phyloP scores from a whole-genome alignment of 2,113 vertebrate species.

The Melierax canorus region DNA sequence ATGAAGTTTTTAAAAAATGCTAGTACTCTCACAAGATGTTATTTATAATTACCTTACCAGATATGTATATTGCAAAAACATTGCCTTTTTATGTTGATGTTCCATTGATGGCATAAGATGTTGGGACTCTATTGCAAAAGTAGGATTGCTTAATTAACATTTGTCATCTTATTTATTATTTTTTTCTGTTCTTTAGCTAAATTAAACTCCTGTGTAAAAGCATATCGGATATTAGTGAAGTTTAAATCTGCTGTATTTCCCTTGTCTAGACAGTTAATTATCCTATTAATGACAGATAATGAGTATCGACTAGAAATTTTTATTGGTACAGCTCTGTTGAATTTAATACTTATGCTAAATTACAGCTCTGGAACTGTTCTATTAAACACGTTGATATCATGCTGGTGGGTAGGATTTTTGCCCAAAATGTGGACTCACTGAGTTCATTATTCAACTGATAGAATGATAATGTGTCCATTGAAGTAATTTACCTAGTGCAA shows the following conservation, averaged over 20 bases:
- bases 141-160: background rate
- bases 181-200: background rate
- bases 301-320: background rate
- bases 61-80: background rate
- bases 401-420: background rate
- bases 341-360: background rate
- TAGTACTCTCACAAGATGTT: background rate
- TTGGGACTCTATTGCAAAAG: background rate
- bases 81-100: background rate
- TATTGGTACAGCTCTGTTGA: background rate
- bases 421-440: background rate
- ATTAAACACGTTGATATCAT: accelerated
- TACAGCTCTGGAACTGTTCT: background rate
- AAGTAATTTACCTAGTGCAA: background rate
- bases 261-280: background rate
- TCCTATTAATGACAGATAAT: background rate
- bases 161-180: background rate
- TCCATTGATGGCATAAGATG: background rate
- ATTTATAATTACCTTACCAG: background rate
- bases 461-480: accelerated
- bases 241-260: background rate
- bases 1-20: background rate
- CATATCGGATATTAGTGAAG: too few species aligned
- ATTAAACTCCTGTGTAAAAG: background rate
- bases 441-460: background rate